Evolutionary conservation across 2,888 invertebrate species (phyloP).

Genomic region (Dynastes hyllus): DNA sequence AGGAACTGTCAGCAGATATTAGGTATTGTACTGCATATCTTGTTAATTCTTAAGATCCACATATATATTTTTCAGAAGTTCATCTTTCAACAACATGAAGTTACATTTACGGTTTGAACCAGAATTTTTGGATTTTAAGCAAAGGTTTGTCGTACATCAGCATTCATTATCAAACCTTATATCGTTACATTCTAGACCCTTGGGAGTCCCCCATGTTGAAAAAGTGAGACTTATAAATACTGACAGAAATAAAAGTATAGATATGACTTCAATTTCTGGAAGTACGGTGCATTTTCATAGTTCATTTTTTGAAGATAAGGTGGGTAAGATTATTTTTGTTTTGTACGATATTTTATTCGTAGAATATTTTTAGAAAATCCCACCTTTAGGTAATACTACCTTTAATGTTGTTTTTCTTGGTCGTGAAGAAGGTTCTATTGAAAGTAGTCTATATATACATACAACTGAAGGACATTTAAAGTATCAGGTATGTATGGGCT

Average conservation of each 20-base stretch:
- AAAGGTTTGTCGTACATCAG: conserved; percentile 71
- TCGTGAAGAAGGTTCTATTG: conserved; percentile 89
- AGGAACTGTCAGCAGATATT: conserved; percentile 68
- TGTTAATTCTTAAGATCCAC: background rate
- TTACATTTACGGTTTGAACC: conserved; percentile 78
- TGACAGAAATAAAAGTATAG: conserved; percentile 89
- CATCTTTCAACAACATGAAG: conserved; percentile 65
- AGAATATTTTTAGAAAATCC: conserved; percentile 80
- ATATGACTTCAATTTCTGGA: conserved; percentile 95
- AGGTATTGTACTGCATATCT: conserved; percentile 59
- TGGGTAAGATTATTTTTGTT: conserved; percentile 68
- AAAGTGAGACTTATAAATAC: conserved; percentile 91
- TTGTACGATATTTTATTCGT: conserved; percentile 9
- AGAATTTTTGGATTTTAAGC: conserved; percentile 80
- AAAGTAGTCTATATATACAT: conserved; percentile 93
- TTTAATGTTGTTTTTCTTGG: conserved; percentile 98
- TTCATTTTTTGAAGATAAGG: conserved; percentile 97
- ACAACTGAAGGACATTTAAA: conserved; percentile 94
- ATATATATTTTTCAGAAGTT: conserved; percentile 50
- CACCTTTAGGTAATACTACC: conserved; percentile 93
- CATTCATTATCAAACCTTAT: background rate
- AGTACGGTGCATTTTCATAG: conserved; percentile 97
- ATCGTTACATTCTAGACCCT: conserved; percentile 76
- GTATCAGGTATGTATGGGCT: conserved; percentile 79
- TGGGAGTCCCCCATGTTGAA: conserved; percentile 91